Base-by-base conservation (phyloP, 2,888 invertebrate genomes). In the Hesperia comma region DNA sequence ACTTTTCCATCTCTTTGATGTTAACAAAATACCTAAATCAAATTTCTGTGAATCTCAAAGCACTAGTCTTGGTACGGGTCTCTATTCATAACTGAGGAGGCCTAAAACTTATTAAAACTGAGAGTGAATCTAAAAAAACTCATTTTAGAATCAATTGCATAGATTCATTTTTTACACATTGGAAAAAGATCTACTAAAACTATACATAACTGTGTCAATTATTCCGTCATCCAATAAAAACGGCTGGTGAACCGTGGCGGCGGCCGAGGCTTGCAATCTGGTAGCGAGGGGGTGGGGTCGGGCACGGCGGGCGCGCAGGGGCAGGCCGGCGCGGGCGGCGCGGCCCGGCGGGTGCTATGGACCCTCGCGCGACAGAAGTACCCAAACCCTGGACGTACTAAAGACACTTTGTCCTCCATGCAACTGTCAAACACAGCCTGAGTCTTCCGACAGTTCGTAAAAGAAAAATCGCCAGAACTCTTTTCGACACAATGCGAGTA, bases 341-440 rank as follows among this genome's bases (percentile, higher is more conserved):
- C 92, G 10, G 95, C 93, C 69, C 86, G 94, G 83, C 72, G 73
- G 7, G 93, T 88, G 57, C 92, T 86, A 74, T 96, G 96, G 40
- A 96, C 86, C 67, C 94, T 93, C 0, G 95, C 94, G 72, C 96
- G 94, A 66, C 95, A 94, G 84, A 96, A 98, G 82, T 98, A 97
- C 55, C 98, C 98, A 74, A 94, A 96, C 1, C 94, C 93, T 1
- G 98, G 97, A 68, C 98, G 94, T 57, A 95, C 94, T 62, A 98
- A 90, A 15, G 94, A 93, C 74, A 98, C 75, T 75, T 97, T 97
- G 51, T 97, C 95, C 62, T 94, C 83, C 85, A 98, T 95, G 80
- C 99, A 99, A 69, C 95, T 93, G 82, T 98, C 98, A 77, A 96
- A 96, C 1, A 95, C 95, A 1, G 93, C 94, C 88, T 98, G 98